Evolutionary conservation across 2,797 vertebrate genomes (phyloP).

Genomic region (Lutjanus campechanus): DNA sequence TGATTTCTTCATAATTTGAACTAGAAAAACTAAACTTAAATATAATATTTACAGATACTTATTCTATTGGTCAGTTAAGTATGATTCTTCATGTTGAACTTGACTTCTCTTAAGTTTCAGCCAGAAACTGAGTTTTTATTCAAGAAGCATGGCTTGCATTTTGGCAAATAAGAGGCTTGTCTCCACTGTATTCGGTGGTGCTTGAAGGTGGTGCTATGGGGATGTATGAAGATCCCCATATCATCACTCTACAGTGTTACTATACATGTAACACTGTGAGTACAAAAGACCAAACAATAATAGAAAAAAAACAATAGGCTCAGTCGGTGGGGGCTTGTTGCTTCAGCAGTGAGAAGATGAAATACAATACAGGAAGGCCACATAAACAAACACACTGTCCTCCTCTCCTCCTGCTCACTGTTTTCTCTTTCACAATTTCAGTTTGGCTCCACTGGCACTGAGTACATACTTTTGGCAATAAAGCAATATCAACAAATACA

Average conservation of each 20-base stretch:
- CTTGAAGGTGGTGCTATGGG: not conserved
- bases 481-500: slow-evolving; percentile 33
- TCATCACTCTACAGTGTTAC: not conserved
- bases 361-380: not conserved
- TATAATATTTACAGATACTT: too few species aligned
- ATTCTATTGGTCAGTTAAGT: too few species aligned
- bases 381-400: not conserved
- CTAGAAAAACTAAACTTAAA: too few species aligned
- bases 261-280: not conserved
- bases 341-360: not conserved
- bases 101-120: not conserved
- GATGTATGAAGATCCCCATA: not conserved
- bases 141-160: not conserved
- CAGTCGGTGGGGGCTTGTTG: not conserved
- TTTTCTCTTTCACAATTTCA: not conserved
- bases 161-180: not conserved
- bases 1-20: too few species aligned
- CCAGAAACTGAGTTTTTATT: not conserved
- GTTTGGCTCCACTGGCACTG: not conserved
- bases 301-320: not conserved
- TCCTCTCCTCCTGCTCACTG: not conserved
- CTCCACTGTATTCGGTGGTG: not conserved
- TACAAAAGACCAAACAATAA: not conserved
- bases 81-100: not conserved
- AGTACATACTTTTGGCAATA: not conserved